Conservation (phyloP, 2,888 invertebrate genomes). For the Lasioglossum calceatum region DNA sequence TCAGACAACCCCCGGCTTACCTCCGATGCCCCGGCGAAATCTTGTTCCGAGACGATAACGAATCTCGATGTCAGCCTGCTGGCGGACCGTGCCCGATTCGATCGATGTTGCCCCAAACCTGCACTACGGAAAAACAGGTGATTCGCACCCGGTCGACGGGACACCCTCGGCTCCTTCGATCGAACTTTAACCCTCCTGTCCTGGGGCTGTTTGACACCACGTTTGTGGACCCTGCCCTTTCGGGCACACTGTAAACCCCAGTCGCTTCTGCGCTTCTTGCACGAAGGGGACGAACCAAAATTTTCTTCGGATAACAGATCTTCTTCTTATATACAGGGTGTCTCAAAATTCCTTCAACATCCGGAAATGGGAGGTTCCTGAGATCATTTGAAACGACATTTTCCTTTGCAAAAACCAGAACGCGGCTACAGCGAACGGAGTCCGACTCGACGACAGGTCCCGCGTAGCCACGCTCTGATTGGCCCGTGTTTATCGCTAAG, state of each 20-base stretch:
- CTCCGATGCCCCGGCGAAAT: conserved; percentile 37
- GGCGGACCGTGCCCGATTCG: conserved; percentile 46
- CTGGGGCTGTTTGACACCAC: neutral
- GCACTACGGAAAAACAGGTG: conserved; percentile 35
- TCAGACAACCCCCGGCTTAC: conserved; percentile 46
- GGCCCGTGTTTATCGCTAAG: too few relatives aligned
- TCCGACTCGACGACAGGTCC: too few relatives aligned
- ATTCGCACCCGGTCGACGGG: conserved; percentile 4
- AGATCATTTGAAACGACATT: too few relatives aligned
- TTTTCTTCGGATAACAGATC: neutral
- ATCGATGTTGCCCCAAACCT: conserved; percentile 16
- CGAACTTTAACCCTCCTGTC: conserved; percentile 5
- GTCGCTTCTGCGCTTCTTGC: neutral
- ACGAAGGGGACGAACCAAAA: neutral
- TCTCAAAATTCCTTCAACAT: too few relatives aligned
- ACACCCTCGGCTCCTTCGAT: neutral
- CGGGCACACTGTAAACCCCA: neutral
- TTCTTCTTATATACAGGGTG: too few relatives aligned
- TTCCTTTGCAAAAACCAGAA: too few relatives aligned
- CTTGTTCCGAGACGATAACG: conserved; percentile 60
- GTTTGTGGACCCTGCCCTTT: neutral
- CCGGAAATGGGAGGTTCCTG: too few relatives aligned
- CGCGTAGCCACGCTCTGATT: too few relatives aligned
- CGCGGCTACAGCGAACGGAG: too few relatives aligned
- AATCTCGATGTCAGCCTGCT: conserved; percentile 56